Percentiles rank a stretch among this genome's conserved stretches.
phyloP scores from a whole-genome alignment of 2,888 invertebrate species.

The Drosophila lutescens region DNA sequence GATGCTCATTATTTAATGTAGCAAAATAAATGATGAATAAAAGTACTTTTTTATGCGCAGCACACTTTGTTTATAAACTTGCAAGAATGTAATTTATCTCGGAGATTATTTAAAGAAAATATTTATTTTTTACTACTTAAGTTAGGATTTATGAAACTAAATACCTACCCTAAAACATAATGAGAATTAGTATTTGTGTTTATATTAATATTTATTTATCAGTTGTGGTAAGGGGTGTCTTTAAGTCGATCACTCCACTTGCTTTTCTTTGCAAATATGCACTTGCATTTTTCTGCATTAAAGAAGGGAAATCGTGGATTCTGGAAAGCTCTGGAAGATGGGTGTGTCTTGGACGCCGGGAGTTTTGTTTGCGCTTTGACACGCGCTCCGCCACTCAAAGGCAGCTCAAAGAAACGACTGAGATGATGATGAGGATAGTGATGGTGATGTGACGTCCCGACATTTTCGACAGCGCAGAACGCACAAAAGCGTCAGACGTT shows the following conservation, averaged over 20 bases:
- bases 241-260: neutral
- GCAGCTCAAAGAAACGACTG: slow-evolving; percentile 53
- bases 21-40: too few relatives aligned
- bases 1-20: too few relatives aligned
- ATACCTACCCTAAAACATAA: too few relatives aligned
- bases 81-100: too few relatives aligned
- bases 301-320: neutral
- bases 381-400: slow-evolving; percentile 64
- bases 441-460: slow-evolving; percentile 24
- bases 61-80: too few relatives aligned
- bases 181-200: neutral
- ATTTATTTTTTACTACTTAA: too few relatives aligned
- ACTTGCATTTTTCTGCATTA: slow-evolving; percentile 42
- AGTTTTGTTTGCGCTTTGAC: slow-evolving; percentile 66
- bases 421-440: slow-evolving; percentile 19
- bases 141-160: too few relatives aligned
- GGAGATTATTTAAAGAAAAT: too few relatives aligned
- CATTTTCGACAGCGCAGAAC: slow-evolving; percentile 47
- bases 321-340: slow-evolving; percentile 12
- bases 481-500: slow-evolving; percentile 33
- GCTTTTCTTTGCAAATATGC: slow-evolving; percentile 38
- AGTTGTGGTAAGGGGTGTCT: neutral
- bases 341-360: slow-evolving; percentile 30
- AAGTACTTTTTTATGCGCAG: too few relatives aligned
- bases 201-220: neutral